Base-by-base conservation (phyloP, 2,797 vertebrate genomes). In the Pipistrellus pipistrellus region DNA sequence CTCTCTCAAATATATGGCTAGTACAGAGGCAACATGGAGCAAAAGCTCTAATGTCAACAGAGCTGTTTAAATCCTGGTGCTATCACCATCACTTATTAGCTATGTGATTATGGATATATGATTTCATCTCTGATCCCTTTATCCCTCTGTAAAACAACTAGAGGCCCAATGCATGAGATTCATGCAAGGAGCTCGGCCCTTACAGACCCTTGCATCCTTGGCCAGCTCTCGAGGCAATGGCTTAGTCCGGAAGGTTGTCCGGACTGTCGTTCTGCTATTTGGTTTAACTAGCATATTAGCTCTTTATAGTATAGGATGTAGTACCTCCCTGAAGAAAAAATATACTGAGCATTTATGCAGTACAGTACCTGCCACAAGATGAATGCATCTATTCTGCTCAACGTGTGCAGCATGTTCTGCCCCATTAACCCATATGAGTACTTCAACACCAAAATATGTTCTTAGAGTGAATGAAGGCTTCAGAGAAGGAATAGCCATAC, bases 391-490 rank as follows among this genome's bases (percentile, higher is more conserved):
- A 53, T 38, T 55, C 53, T 55, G 69, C 76, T 64, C 41, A 86
- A 38, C 46, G 75, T 59, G 25, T 27, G 57, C 6, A 93, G 68
- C 46, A 73, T 71, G 44, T 25, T 92, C 23, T 85, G 23, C 48
- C 76, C 53, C 46, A 82, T 23, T 59, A 59, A 85, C 53, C 25
- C 57, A 14, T 59, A 59, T 59, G 57, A 10, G 25, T 55, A 86
- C 12, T 59, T 69, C 25, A 81, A 92, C 32, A 85, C 25, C 32
- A 85, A 75, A 41, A 38, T 62, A 68, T 25, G 6, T 66, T 88
- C 88, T 88, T 85, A 76, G 51, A 81, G 44, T 71, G 66, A 85
- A 44, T 32, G 75, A 81, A 91, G 84, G 53, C 69, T 76, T 85
- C 73, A 89, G 21, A 66, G 27, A 76, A 76, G 68, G 20, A 93